phyloP scores from a whole-genome alignment of 2,113 vertebrate genomes.

The Gorsachius goisagi region DNA sequence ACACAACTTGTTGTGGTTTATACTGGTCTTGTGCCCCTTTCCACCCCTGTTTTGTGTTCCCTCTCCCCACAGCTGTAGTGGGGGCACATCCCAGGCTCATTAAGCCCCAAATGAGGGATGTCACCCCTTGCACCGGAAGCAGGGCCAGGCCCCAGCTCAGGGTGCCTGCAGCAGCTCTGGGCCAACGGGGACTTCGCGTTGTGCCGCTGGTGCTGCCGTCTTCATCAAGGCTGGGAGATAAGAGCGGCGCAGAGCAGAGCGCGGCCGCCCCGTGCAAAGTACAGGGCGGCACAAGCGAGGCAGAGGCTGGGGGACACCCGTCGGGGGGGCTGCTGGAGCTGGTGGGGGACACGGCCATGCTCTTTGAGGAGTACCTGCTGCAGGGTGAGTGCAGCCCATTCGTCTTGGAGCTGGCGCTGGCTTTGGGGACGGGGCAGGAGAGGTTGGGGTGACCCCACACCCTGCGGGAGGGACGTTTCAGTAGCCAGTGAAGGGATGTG shows the following conservation, averaged over 20 bases:
- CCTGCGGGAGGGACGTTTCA: fast-evolving
- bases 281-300: background rate
- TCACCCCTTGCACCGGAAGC: background rate
- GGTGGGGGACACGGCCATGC: constrained; percentile 10
- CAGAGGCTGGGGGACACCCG: background rate
- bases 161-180: background rate
- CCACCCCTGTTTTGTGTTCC: background rate
- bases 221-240: constrained; percentile 27
- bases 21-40: background rate
- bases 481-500: background rate
- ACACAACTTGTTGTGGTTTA: background rate
- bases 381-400: constrained; percentile 33
- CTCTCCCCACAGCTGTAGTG: background rate
- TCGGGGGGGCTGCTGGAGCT: background rate
- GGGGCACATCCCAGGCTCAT: fast-evolving
- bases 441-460: fast-evolving
- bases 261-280: constrained; percentile 55
- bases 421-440: background rate
- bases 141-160: fast-evolving
- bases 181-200: fast-evolving
- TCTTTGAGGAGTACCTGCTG: background rate
- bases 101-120: background rate
- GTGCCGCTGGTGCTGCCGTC: background rate
- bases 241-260: background rate
- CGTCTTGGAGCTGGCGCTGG: fast-evolving